These are phyloP conservation scores for Menura novaehollandiae DNA, from an alignment of 2,113 vertebrate genomes.

Conservation along the genomic window DNA sequence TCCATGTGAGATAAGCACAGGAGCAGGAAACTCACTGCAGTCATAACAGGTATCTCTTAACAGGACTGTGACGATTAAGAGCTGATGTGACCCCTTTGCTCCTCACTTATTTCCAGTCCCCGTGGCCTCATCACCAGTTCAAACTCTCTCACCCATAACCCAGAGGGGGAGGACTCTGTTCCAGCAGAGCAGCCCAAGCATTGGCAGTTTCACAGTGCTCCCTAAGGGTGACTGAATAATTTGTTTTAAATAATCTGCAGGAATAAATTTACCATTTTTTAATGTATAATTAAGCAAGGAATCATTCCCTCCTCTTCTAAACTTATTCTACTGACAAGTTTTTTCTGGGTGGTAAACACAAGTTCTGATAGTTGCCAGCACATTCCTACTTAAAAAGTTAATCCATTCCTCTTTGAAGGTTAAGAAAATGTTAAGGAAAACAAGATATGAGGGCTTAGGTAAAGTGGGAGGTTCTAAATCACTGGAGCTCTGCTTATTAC, in stretches of 20 bases:
- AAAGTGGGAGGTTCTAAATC: slow-evolving; percentile 6
- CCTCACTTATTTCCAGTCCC: not conserved
- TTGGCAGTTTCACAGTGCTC: not conserved
- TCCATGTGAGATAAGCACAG: rapidly evolving
- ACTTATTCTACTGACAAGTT: not conserved
- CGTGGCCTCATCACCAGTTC: not conserved
- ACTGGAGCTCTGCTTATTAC: not conserved
- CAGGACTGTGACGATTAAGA: not conserved
- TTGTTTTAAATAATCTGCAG: slow-evolving; percentile 2
- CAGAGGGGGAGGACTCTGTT: not conserved
- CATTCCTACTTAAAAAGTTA: not conserved
- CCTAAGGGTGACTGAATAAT: not conserved
- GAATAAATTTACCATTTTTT: slow-evolving; percentile 29
- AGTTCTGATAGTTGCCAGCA: not conserved
- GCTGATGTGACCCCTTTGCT: not conserved
- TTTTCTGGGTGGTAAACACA: not conserved
- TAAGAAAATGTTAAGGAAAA: slow-evolving; percentile 31
- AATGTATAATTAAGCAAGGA: slow-evolving; percentile 13
- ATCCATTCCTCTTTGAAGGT: slow-evolving; percentile 21
- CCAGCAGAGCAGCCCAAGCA: not conserved
- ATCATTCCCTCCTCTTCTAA: not conserved
- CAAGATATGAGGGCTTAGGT: slow-evolving; percentile 15
- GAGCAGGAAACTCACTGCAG: not conserved
- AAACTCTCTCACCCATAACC: not conserved
- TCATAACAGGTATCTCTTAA: not conserved